Evolutionary conservation across 2,888 invertebrate species (phyloP).

Genomic region (Tipula lateralis): DNA sequence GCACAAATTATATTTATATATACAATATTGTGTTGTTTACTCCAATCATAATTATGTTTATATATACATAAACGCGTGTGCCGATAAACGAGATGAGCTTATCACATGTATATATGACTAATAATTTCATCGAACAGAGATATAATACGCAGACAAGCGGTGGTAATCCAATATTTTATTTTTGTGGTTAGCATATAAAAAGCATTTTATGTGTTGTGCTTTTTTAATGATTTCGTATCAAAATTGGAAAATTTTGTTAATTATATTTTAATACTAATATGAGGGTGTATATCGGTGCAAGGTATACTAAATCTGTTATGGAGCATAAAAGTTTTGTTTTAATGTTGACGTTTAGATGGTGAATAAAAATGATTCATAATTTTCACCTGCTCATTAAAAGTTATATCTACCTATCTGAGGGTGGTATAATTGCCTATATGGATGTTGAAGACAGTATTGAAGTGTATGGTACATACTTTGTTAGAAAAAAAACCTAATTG

Average conservation of each 20-base stretch:
- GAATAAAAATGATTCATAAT: not conserved
- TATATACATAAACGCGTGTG: not conserved
- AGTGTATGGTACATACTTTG: no score
- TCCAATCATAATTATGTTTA: not conserved
- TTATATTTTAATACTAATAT: not conserved
- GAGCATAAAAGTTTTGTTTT: not conserved
- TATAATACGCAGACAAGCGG: not conserved
- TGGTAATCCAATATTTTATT: not conserved
- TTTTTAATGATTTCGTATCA: not conserved
- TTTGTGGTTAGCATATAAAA: not conserved
- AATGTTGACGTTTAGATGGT: not conserved
- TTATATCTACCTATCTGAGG: no score
- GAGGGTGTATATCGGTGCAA: not conserved
- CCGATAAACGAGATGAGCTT: not conserved
- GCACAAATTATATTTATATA: not conserved
- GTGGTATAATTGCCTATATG: no score
- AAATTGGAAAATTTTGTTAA: slow-evolving; percentile 20
- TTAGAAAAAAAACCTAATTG: no score
- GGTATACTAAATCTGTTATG: not conserved
- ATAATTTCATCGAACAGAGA: not conserved
- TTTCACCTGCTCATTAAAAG: not conserved
- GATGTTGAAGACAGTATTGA: no score
- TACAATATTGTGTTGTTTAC: not conserved
- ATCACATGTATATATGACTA: not conserved
- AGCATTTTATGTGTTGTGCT: not conserved